A percentile compares a stretch with the other conserved stretches of the same genome.
These are phyloP conservation scores for Chrysina gloriosa DNA, from an alignment of 2,888 invertebrate genomes.

Conservation along the genomic window DNA sequence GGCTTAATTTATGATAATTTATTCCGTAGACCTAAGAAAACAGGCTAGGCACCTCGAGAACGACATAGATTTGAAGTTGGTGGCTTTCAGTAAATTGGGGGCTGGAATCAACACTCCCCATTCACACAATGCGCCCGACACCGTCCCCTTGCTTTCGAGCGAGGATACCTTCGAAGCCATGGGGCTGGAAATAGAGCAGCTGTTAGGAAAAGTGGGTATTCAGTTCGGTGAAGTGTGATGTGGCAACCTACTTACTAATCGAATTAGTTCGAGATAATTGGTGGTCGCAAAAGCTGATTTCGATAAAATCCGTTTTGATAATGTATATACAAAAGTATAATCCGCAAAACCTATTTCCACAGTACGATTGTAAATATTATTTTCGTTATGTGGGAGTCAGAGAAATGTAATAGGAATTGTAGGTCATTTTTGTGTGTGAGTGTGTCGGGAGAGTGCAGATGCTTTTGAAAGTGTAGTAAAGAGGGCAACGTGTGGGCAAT, in stretches of 20 bases:
- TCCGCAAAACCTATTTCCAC: too few relatives aligned
- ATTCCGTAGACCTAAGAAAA: slow-evolving; percentile 82
- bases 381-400: too few relatives aligned
- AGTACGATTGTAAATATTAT: too few relatives aligned
- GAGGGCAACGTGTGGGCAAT: too few relatives aligned
- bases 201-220: slow-evolving; percentile 80
- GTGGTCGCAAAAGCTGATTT: too few relatives aligned
- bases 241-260: neutral
- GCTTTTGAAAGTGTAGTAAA: too few relatives aligned
- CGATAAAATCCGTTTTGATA: too few relatives aligned
- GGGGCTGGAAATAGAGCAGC: slow-evolving; percentile 90
- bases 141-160: slow-evolving; percentile 74
- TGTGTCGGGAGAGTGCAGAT: too few relatives aligned
- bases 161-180: slow-evolving; percentile 94
- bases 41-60: slow-evolving; percentile 95
- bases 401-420: too few relatives aligned
- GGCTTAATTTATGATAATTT: neutral
- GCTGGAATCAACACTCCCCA: slow-evolving; percentile 70
- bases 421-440: too few relatives aligned
- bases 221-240: neutral
- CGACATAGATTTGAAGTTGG: slow-evolving; percentile 95
- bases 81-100: slow-evolving; percentile 94
- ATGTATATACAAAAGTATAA: too few relatives aligned
- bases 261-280: too few relatives aligned
- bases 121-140: slow-evolving; percentile 76